phyloP scores from a whole-genome alignment of 2,888 invertebrate species.

The Meta bourneti region DNA sequence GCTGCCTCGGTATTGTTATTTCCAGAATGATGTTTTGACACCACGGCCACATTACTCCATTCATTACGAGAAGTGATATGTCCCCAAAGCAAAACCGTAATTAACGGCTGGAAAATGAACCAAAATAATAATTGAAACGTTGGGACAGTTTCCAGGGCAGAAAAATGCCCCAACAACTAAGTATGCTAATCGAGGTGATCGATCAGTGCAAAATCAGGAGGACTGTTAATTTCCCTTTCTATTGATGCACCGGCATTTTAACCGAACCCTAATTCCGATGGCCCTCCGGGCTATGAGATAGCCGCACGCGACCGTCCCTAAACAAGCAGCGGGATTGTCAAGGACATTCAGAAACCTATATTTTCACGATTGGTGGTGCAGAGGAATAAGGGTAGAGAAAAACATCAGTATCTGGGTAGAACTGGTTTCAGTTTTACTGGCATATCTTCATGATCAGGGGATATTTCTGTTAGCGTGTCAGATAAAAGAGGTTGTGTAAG shows the following conservation, averaged over 20 bases:
- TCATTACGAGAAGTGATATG: neutral
- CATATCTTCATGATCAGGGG: neutral
- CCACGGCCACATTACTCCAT: neutral
- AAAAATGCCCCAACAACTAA: neutral
- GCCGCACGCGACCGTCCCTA: slow-evolving; percentile 34
- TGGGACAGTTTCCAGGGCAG: neutral
- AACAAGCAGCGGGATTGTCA: slow-evolving; percentile 9
- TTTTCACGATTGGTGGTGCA: neutral
- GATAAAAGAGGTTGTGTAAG: neutral
- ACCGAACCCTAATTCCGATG: neutral
- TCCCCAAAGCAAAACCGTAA: neutral
- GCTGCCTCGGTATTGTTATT: neutral
- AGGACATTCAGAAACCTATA: slow-evolving; percentile 10
- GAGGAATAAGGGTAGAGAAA: neutral
- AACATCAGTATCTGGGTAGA: neutral
- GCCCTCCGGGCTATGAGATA: slow-evolving; percentile 5
- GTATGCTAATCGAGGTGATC: slow-evolving; percentile 15
- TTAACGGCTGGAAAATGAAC: neutral
- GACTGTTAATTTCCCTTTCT: neutral
- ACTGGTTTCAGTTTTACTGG: slow-evolving; percentile 3
- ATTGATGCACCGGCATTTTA: slow-evolving; percentile 12
- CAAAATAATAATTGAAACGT: neutral
- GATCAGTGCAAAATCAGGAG: slow-evolving; percentile 32
- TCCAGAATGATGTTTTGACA: neutral
- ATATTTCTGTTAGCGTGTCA: neutral